A percentile compares a stretch with the other conserved stretches of the same genome.
phyloP scores from a whole-genome alignment of 2,797 vertebrate species.

The Tapera naevia region DNA sequence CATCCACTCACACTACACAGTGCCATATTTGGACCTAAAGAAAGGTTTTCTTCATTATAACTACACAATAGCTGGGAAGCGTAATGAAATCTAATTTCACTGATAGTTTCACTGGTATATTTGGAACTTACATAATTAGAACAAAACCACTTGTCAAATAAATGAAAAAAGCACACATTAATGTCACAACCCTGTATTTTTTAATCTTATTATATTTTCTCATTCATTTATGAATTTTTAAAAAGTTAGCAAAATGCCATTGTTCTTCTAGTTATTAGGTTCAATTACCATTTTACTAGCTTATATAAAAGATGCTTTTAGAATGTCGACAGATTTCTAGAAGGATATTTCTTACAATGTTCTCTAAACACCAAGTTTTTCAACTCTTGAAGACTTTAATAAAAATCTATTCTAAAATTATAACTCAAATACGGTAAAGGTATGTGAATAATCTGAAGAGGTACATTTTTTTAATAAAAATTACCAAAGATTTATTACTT shows the following conservation, averaged over 20 bases:
- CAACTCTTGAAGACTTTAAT: not conserved
- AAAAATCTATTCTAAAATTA: not conserved
- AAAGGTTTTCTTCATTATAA: constrained; percentile 2
- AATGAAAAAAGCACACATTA: constrained; percentile 40
- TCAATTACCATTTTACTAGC: constrained; percentile 30
- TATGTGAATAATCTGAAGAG: not conserved
- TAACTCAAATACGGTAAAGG: not conserved
- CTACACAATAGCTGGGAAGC: not conserved
- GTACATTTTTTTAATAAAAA: not conserved
- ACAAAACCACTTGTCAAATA: constrained; percentile 50
- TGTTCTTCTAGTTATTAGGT: constrained; percentile 29
- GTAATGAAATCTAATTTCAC: constrained; percentile 27
- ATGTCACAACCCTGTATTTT: constrained; percentile 34
- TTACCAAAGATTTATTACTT: not conserved
- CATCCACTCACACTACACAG: not conserved
- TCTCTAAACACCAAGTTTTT: not conserved
- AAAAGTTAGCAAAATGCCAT: not conserved
- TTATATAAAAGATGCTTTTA: constrained; percentile 50
- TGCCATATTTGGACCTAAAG: not conserved
- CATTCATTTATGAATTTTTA: constrained; percentile 12
- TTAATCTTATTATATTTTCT: constrained; percentile 14
- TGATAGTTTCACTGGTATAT: constrained; percentile 34
- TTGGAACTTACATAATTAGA: constrained; percentile 56
- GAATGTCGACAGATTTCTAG: constrained; percentile 18
- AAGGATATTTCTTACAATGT: not conserved